Evolutionary conservation across 1,140 invertebrate species (phyloP), one percentile per base, ranked within the genome.

Genomic region (Fopius arisanus): DNA sequence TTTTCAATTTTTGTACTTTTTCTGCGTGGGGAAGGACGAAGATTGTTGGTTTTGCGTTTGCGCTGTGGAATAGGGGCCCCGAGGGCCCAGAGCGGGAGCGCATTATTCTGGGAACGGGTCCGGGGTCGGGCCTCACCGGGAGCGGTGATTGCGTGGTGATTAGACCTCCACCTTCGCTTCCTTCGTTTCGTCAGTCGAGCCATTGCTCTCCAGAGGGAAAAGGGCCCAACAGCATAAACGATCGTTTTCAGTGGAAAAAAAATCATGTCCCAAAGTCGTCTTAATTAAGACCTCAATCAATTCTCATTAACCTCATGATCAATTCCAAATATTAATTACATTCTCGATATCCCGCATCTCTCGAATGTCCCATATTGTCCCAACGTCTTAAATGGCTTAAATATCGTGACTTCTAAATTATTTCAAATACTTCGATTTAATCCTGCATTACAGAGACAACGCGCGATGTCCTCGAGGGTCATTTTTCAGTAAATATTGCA

Each of bases 71-170:
- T 59, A 62, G 74, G 70, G 43, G 76, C 76, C 82, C 83, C 79
- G 73, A 19, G 74, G 83, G 82, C 80, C 33, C 33, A 37, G 33
- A 79, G 77, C 81, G 80, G 62, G 29, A 67, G 67, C 21, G 21
- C 28, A 74, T 48, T 82, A 84, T 85, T 85, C 83, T 83, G 80
- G 79, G 79, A 84, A 83, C 79, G 79, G 29, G 78, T 74, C 80
- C 80, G 79, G 80, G 78, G 76, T 83, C 77, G 70, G 37, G 78
- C 80, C 81, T 81, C 74, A 83, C 79, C 81, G 75, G 83, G 80
- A 86, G 83, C 81, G 81, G 73, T 85, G 83, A 86, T 86, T 84
- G 84, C 81, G 81, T 80, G 83, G 81, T 85, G 83, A 84, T 86
- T 85, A 86, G 81, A 48, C 81, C 83, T 82, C 82, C 80, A 80